These are phyloP conservation scores for Philereme vetulata DNA, from an alignment of 2,888 invertebrate species.

Conservation along the genomic window DNA sequence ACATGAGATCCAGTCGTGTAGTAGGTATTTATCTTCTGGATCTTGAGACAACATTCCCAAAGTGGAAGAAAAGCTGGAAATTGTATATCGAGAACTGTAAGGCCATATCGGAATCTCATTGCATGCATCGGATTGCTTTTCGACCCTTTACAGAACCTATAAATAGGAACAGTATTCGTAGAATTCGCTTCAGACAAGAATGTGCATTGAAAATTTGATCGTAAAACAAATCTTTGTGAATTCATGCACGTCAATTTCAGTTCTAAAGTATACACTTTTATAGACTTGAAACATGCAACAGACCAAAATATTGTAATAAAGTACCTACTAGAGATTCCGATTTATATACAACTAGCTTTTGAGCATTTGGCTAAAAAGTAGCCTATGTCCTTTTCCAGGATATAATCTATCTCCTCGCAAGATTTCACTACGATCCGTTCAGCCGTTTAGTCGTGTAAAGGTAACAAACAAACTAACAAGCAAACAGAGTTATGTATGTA, in stretches of 20 bases:
- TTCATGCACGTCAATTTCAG: conserved; percentile 11
- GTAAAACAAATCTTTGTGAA: conserved; percentile 26
- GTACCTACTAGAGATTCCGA: too few species aligned
- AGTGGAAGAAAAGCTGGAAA: conserved; percentile 24
- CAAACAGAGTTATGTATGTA: too few species aligned
- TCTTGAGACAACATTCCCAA: conserved; percentile 9
- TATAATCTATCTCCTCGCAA: too few species aligned
- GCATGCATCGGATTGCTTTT: conserved; percentile 28
- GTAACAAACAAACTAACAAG: too few species aligned
- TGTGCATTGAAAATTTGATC: conserved; percentile 31
- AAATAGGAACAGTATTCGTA: conserved; percentile 25
- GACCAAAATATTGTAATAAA: too few species aligned
- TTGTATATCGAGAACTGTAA: conserved; percentile 5
- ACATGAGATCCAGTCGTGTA: too few species aligned
- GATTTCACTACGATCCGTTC: too few species aligned
- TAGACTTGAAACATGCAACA: conserved; percentile 5
- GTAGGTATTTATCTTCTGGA: not conserved
- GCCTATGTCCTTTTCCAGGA: too few species aligned
- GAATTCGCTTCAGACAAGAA: conserved; percentile 10
- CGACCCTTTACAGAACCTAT: conserved; percentile 24
- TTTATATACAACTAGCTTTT: too few species aligned
- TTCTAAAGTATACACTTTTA: conserved; percentile 4
- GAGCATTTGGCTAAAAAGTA: too few species aligned
- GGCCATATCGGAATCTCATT: conserved; percentile 15
- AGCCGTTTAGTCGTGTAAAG: too few species aligned